Base-by-base conservation (phyloP, 2,797 vertebrate genomes). In the Vireo griseus region DNA sequence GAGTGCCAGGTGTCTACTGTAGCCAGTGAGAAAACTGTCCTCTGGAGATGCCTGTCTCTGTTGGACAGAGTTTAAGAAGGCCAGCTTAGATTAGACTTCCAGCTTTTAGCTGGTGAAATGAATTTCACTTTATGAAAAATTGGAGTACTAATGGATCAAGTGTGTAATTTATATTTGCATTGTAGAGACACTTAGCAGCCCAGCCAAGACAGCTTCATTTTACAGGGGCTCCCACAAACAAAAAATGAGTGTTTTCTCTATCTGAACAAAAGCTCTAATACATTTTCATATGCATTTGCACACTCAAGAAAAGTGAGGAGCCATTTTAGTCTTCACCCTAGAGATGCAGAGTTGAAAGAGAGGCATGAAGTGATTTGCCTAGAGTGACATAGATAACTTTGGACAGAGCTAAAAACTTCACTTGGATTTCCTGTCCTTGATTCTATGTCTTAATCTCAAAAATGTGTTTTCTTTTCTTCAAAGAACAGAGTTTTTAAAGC, bases 51-150 rank as follows among this genome's bases (percentile, higher is more conserved):
- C 33, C 37, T 79, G 55, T 84, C 66, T 75, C 35, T 2, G 2
- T 12, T 58, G 62, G 35, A 26, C 7, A 3, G 73, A 51, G 45
- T 65, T 76, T 81, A 39, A 51, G 73, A 62, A 62, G 76, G 51
- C 65, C 61, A 65, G 28, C 8, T 58, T 39, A 68, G 77, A 79
- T 89, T 59, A 76, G 61, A 54, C 54, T 79, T 87, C 9, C 17
- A 92, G 78, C 72, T 92, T 94, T 91, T 80, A 83, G 78, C 45
- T 91, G 50, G 26, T 67, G 78, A 88, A 96, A 91, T 78, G 12
- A 69, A 50, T 72, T 45, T 57, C 39, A 40, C 39, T 87, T 80
- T 40, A 77, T 75, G 76, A 92, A 88, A 95, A 88, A 76, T 13
- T 66, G n/a, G 37, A 96, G 62, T 55, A 55, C 20, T 91, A 87